Evolutionary conservation across 2,797 vertebrate genomes (phyloP).

Genomic region (Labroides dimidiatus): DNA sequence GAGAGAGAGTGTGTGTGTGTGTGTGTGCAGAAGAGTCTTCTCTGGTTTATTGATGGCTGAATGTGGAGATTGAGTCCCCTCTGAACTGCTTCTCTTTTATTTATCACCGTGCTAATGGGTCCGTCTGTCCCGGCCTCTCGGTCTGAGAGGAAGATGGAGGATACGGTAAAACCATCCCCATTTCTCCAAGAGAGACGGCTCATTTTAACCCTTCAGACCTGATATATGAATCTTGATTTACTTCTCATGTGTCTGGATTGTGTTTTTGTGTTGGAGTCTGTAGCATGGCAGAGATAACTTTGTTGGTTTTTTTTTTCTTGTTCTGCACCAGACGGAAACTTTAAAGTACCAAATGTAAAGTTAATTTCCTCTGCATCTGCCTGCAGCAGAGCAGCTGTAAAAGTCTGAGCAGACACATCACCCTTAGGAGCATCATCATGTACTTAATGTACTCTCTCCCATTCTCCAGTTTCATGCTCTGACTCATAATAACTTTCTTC

Average conservation of each 20-base stretch:
- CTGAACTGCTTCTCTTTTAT: no score
- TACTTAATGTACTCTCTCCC: constrained; percentile 19
- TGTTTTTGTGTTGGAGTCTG: no score
- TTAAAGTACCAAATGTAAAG: constrained; percentile 11
- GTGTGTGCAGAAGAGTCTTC: neutral
- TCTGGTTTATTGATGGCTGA: constrained; percentile 26
- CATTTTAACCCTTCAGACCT: no score
- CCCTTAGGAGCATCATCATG: constrained; percentile 30
- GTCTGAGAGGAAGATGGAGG: no score
- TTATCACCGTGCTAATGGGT: no score
- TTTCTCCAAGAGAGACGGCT: no score
- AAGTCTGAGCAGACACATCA: constrained; percentile 2
- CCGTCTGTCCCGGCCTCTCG: no score
- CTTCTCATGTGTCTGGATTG: no score
- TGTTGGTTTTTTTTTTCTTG: neutral
- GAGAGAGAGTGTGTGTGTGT: neutral
- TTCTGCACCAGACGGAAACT: constrained; percentile 12
- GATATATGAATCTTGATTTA: no score
- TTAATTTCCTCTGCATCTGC: constrained; percentile 28
- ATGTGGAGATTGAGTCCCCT: neutral
- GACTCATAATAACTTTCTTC: constrained; percentile 20
- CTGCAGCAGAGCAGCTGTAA: neutral
- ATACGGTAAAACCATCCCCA: no score
- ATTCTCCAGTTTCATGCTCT: constrained; percentile 25
- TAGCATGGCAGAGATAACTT: constrained; percentile 11